A percentile compares a stretch with the other conserved stretches of the same genome.
These are phyloP conservation scores for Euproctis similis DNA, from an alignment of 2,888 invertebrate genomes.

Conservation along the genomic window DNA sequence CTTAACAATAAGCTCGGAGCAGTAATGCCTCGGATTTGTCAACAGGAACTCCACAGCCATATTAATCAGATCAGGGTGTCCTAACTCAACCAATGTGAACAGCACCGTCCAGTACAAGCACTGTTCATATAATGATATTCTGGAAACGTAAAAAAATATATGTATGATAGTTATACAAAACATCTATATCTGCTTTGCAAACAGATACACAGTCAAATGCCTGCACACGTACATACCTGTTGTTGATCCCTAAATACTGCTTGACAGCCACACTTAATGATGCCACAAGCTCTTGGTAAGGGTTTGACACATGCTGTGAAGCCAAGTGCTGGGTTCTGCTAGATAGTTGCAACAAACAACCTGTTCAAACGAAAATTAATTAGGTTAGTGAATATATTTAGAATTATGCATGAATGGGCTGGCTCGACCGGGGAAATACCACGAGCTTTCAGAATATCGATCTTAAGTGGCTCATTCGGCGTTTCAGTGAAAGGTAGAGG, in stretches of 20 bases:
- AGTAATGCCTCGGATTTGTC: conserved; percentile 53
- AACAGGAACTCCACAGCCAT: conserved; percentile 56
- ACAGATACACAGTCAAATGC: too few relatives aligned
- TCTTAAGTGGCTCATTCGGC: too few relatives aligned
- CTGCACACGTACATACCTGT: conserved; percentile 35
- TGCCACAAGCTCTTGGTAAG: conserved; percentile 41
- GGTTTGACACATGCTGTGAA: conserved; percentile 23
- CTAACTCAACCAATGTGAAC: conserved; percentile 54
- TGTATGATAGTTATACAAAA: not conserved
- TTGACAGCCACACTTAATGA: conserved; percentile 40
- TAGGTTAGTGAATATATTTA: too few relatives aligned
- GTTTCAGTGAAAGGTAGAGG: too few relatives aligned
- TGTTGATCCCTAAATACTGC: conserved; percentile 33
- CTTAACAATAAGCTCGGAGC: conserved; percentile 58
- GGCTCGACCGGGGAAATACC: too few relatives aligned
- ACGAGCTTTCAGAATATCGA: too few relatives aligned
- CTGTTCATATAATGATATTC: conserved; percentile 65
- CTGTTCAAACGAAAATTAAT: too few relatives aligned
- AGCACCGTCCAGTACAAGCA: conserved; percentile 63
- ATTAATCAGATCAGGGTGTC: conserved; percentile 54
- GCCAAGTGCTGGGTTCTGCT: conserved; percentile 22
- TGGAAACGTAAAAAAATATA: conserved; percentile 18
- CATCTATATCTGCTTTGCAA: too few relatives aligned
- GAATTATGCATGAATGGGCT: too few relatives aligned
- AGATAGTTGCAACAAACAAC: conserved; percentile 53